Base-by-base conservation (phyloP, 2,797 vertebrate genomes). In the Champsocephalus esox region DNA sequence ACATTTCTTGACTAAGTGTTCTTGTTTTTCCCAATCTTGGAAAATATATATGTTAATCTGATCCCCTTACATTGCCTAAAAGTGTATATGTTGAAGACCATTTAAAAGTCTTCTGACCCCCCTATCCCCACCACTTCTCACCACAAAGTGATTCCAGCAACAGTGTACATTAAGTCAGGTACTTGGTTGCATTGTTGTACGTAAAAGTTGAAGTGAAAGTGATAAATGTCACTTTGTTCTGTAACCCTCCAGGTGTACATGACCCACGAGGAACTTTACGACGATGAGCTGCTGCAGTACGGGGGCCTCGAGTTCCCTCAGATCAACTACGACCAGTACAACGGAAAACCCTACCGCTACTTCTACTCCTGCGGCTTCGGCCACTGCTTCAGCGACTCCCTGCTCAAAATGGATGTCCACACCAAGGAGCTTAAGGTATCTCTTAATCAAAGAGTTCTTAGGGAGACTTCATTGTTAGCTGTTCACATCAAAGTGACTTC, bases 241-340 rank as follows among this genome's bases (percentile, higher is more conserved):
- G 21, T 49, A 41, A 66, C 49, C 38, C 46, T 54, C 0, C 88
- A 99, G 98, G 91, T 99, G 65, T 96, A 94, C 92, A 94, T 97
- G 89, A 95, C 90, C 10, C 94, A 96, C 5, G 97, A 98, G 88
- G 95, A 96, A 73, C 96, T 99, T 14, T 75, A 96, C 75, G 85
- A 91, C 0, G 94, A 96, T 6, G 90, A 94, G 28, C 93, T 98
- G 87, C 85, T 96, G 80, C 73, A 95, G 3, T 94, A 95, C 5
- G 96, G 96, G 2, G 96, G 97, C 14, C 73, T 98, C 19, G 97
- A 99, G 90, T 98, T 99, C 82, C 97, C 97, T 46, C 96, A 97
- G 66, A 99, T 99, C 86, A 97, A 99, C 87, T 98, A 99, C 44
- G 63, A 85, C 0, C 16, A 55, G 13, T 94, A 83, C 93, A 97